Base-by-base conservation (phyloP, 2,888 invertebrate genomes). In the Oscheius sp. region DNA sequence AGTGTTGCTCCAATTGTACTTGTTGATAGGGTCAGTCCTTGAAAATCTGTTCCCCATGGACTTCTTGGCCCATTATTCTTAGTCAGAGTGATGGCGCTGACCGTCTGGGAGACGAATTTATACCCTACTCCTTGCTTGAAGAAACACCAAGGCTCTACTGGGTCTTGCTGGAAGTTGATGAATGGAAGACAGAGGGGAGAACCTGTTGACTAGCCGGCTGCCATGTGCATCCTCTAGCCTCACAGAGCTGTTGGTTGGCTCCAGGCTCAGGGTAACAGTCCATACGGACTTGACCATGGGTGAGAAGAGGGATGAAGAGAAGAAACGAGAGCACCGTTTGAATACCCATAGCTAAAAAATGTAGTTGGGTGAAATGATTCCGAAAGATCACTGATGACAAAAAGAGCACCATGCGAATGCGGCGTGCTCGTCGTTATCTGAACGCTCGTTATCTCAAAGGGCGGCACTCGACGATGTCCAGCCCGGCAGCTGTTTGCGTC, bases 241-340 rank as follows among this genome's bases (percentile, higher is more conserved):
- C 73, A 64, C 82, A 82, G n/a, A 41, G 26, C 12, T 68, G 56
- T 51, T 79, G 72, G 49, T 41, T 67, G 0, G 74, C 74, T 36
- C 71, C 74, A n/a, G 75, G 74, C 45, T 81, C 82, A 1, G 82
- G 82, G 30, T 67, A 72, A 51, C 82, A 82, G 50, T 82, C 82
- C 36, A 82, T 67, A 22, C 79, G 64, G 57, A 57, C 67, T 6
- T 14, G 36, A 36, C 20, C 36, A 36, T 33, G 12, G 22, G 22
- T 17, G 33, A 26, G 17, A 12, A 32, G 14, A 4, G 28, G 22
- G 3, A 51, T 28, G 51, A 33, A 14, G 32, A 41, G 45, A 8
- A 50, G 45, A 17, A n/a, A n/a, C 5, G 50, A 2, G 26, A 22
- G 20, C 26, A 24, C n/a, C 26, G 20, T 22, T 24, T 24, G 26